These are phyloP conservation scores for Macrotrachela quadricornifera DNA, from an alignment of 1,140 invertebrate genomes.

Conservation along the genomic window DNA sequence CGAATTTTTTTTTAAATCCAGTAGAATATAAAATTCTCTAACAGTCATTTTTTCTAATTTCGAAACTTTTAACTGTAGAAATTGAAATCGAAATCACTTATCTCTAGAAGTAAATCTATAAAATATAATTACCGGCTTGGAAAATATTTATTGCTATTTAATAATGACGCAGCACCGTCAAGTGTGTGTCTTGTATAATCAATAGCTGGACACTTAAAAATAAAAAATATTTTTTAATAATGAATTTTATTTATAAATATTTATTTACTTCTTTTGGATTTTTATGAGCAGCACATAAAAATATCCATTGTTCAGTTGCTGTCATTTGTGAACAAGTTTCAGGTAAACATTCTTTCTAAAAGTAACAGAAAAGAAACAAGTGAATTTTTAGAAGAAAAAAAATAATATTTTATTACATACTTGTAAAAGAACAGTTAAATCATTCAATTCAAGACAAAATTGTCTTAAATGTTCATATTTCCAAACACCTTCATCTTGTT, in stretches of 20 bases:
- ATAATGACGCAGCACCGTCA: constrained; percentile 86
- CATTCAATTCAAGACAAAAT: constrained; percentile 97
- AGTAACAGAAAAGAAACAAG: constrained; percentile 9
- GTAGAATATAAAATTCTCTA: no score
- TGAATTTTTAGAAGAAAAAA: not conserved
- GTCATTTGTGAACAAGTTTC: constrained; percentile 97
- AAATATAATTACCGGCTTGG: constrained; percentile 54
- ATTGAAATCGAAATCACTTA: no score
- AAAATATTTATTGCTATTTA: constrained; percentile 99
- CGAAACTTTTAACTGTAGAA: no score
- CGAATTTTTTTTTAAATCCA: no score
- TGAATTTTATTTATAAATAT: not conserved
- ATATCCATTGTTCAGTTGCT: constrained; percentile 99
- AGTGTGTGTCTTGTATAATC: constrained; percentile 98
- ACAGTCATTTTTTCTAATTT: no score
- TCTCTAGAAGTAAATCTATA: not conserved
- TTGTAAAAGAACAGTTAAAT: constrained; percentile 60
- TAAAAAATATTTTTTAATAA: constrained; percentile 7
- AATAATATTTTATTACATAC: constrained; percentile 13
- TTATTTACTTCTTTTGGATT: constrained; percentile 66
- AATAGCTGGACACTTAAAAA: constrained; percentile 68
- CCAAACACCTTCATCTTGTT: constrained; percentile 96
- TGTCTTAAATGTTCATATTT: constrained; percentile 94
- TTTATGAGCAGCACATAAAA: constrained; percentile 96
- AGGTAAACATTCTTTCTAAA: constrained; percentile 82